Percentiles rank a stretch among this genome's conserved stretches.
phyloP scores from a whole-genome alignment of 2,797 vertebrate species.

The Acanthis flammea region DNA sequence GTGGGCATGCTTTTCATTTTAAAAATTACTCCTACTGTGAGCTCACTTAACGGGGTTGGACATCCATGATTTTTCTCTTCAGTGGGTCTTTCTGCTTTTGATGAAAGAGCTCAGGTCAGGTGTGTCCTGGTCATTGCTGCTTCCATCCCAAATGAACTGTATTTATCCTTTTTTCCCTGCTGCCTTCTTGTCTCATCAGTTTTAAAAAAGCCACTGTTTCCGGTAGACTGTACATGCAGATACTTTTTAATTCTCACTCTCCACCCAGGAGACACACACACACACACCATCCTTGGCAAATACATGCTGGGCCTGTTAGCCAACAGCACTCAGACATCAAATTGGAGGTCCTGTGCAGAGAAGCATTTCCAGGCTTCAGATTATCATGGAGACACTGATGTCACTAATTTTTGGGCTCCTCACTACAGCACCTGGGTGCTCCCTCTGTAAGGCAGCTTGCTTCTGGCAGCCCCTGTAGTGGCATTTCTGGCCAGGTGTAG shows the following conservation, averaged over 20 bases:
- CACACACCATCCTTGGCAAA: not conserved
- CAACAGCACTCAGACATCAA: not conserved
- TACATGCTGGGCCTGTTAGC: not conserved
- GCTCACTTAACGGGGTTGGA: slow-evolving; percentile 34
- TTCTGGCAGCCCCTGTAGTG: not conserved
- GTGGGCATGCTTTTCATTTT: slow-evolving; percentile 20
- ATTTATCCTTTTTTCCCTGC: not conserved
- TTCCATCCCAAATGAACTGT: slow-evolving; percentile 13
- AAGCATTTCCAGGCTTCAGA: not conserved
- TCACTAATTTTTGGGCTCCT: not conserved
- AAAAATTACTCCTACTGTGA: slow-evolving; percentile 56
- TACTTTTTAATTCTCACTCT: slow-evolving; percentile 18
- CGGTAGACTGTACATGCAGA: not conserved
- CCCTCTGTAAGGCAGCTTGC: not conserved
- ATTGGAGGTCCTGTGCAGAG: not conserved
- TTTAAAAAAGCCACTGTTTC: not conserved
- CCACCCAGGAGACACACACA: not conserved
- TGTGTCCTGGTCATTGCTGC: slow-evolving; percentile 3
- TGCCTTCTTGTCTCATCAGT: not conserved
- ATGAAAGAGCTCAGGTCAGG: slow-evolving; percentile 14
- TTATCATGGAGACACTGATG: not conserved
- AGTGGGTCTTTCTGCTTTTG: not conserved
- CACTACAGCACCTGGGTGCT: not conserved
- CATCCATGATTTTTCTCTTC: slow-evolving; percentile 40
- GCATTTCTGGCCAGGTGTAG: not conserved